Conservation (phyloP, 2,113 vertebrate genomes). For the Phylloscopus trochiloides region DNA sequence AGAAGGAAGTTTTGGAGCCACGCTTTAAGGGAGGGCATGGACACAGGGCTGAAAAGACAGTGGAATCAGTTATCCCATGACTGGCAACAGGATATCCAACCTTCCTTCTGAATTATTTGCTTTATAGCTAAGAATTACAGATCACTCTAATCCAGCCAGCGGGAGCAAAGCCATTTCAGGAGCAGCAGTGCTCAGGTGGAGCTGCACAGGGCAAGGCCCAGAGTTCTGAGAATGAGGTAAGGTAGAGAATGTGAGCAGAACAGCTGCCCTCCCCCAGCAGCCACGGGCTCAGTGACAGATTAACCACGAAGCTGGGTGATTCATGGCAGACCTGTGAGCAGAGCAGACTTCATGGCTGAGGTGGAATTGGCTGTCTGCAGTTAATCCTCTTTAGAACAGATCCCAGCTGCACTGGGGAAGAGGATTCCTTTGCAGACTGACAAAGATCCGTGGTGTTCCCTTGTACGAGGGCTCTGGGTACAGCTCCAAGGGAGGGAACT, state of each 20-base stretch:
- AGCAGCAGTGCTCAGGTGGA: not conserved
- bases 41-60: not conserved
- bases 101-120: not conserved
- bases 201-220: not conserved
- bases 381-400: slow-evolving; percentile 32
- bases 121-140: not conserved
- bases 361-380: not conserved
- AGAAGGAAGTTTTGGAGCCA: not conserved
- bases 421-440: slow-evolving; percentile 30
- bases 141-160: not conserved
- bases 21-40: not conserved
- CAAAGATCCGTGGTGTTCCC: not conserved
- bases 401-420: slow-evolving; percentile 10
- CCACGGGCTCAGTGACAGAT: slow-evolving; percentile 7
- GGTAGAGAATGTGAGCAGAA: not conserved
- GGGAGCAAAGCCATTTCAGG: not conserved
- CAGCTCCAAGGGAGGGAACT: not conserved
- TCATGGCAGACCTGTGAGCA: slow-evolving; percentile 37
- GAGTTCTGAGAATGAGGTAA: not conserved
- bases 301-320: slow-evolving; percentile 12
- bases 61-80: not conserved
- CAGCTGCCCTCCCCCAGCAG: not conserved
- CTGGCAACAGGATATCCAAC: not conserved
- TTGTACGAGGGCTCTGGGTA: not conserved
- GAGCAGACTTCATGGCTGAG: not conserved